phyloP scores from a whole-genome alignment of 2,113 vertebrate species.

The Chionomys nivalis region DNA sequence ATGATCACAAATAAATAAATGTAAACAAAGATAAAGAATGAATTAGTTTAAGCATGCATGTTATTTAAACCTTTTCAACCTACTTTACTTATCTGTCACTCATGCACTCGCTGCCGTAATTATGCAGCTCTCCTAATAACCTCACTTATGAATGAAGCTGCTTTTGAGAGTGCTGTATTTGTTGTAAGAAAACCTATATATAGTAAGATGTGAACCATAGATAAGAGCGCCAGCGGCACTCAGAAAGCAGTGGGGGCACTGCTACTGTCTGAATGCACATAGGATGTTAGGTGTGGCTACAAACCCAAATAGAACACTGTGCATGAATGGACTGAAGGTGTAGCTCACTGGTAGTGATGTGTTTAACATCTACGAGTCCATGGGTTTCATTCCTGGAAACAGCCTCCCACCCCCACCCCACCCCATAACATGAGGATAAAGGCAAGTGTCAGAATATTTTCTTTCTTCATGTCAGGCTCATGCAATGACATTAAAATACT shows the following conservation, averaged over 20 bases:
- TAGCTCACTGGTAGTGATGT: neutral
- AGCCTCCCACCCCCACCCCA: neutral
- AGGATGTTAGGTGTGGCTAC: neutral
- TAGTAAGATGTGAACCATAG: constrained; percentile 31
- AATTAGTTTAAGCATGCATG: neutral
- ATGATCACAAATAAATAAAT: neutral
- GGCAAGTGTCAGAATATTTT: neutral
- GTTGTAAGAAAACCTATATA: constrained; percentile 27
- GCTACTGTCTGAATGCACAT: neutral
- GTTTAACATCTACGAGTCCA: neutral
- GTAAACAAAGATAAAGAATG: neutral
- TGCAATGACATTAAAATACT: constrained; percentile 33
- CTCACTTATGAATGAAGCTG: constrained; percentile 27
- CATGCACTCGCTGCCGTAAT: neutral
- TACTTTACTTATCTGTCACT: neutral
- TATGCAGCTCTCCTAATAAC: neutral
- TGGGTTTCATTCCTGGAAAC: neutral
- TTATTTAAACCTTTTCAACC: neutral
- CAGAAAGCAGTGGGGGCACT: neutral
- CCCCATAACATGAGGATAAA: neutral
- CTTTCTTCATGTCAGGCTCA: neutral
- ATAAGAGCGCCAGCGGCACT: neutral
- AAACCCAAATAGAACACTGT: constrained; percentile 43
- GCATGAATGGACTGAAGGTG: neutral
- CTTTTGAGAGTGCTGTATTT: neutral